Evolutionary conservation across 2,888 invertebrate genomes (phyloP).

Genomic region (Lepetodrilus schrolli): DNA sequence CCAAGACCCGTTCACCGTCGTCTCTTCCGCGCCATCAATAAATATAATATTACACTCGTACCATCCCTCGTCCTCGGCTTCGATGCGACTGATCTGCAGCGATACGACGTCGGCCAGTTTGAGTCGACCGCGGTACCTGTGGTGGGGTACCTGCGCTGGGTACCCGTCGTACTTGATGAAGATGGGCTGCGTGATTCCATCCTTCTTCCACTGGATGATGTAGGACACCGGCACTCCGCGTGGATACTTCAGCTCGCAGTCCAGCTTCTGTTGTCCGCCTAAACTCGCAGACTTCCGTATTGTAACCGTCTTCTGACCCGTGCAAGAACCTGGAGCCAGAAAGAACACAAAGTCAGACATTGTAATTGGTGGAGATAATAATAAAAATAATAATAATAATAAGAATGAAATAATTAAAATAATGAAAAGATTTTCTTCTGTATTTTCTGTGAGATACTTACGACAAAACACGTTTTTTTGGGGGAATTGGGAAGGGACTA

Average conservation of each 20-base stretch:
- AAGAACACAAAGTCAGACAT: not conserved
- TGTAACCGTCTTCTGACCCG: constrained; percentile 31
- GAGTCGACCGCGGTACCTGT: constrained; percentile 72
- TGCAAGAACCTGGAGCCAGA: constrained; percentile 21
- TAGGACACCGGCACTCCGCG: constrained; percentile 96
- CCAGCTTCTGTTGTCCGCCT: constrained; percentile 97
- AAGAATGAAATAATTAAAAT: too few species aligned
- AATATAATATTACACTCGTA: constrained; percentile 96
- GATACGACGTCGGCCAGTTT: constrained; percentile 81
- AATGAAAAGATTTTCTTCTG: too few species aligned
- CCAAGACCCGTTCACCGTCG: constrained; percentile 90
- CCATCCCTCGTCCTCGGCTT: constrained; percentile 96
- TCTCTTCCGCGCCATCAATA: constrained; percentile 93
- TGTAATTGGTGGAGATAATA: too few species aligned
- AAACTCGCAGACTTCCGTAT: constrained; percentile 91
- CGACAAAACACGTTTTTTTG: too few species aligned
- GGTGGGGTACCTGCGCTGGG: constrained; percentile 95
- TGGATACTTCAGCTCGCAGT: constrained; percentile 94
- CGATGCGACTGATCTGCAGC: constrained; percentile 83
- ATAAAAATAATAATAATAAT: too few species aligned
- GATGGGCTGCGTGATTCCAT: constrained; percentile 96
- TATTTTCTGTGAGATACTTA: too few species aligned
- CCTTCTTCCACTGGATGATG: constrained; percentile 99
- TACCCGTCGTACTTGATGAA: constrained; percentile 99
- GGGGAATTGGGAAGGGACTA: too few species aligned